These are phyloP conservation scores for Metridium senile DNA, from an alignment of 92 coral and sea anemone species.

Conservation along the genomic window DNA sequence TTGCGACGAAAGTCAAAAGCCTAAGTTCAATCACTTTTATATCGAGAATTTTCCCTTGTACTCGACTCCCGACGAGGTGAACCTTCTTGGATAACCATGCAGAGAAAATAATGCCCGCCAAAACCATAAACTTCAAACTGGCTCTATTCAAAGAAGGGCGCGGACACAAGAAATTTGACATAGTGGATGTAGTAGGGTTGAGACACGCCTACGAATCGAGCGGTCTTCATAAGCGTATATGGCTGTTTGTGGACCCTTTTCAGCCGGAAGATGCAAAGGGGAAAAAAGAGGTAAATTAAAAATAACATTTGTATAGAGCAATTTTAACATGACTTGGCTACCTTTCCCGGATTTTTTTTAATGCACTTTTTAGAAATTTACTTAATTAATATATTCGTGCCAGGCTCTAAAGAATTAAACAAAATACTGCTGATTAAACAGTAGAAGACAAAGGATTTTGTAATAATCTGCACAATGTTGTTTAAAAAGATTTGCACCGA, in stretches of 20 bases:
- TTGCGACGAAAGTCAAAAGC: conserved; percentile 4
- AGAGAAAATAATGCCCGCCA: conserved; percentile 30
- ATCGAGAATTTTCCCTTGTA: conserved; percentile 27
- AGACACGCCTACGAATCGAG: conserved; percentile 24
- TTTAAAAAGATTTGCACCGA: too few species aligned
- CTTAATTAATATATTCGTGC: too few species aligned
- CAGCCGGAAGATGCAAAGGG: not conserved
- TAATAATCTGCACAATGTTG: too few species aligned
- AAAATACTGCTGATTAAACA: too few species aligned
- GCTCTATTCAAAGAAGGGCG: conserved; percentile 40
- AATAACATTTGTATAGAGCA: not conserved
- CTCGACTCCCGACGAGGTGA: conserved; percentile 30
- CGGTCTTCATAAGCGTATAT: not conserved
- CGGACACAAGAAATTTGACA: conserved; percentile 44
- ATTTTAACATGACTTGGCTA: not conserved
- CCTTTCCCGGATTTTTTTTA: not conserved
- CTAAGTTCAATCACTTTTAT: conserved; percentile 36
- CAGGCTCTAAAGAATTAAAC: too few species aligned
- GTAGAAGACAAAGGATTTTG: too few species aligned
- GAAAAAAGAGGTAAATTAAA: not conserved
- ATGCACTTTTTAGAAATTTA: too few species aligned
- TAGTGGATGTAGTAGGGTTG: conserved; percentile 26
- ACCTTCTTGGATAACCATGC: conserved; percentile 20
- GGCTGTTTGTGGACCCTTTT: conserved; percentile 12
- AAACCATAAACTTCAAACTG: conserved; percentile 16